These are phyloP conservation scores for Ardeotis arabs DNA, from an alignment of 2,113 vertebrate species.

Conservation along the genomic window DNA sequence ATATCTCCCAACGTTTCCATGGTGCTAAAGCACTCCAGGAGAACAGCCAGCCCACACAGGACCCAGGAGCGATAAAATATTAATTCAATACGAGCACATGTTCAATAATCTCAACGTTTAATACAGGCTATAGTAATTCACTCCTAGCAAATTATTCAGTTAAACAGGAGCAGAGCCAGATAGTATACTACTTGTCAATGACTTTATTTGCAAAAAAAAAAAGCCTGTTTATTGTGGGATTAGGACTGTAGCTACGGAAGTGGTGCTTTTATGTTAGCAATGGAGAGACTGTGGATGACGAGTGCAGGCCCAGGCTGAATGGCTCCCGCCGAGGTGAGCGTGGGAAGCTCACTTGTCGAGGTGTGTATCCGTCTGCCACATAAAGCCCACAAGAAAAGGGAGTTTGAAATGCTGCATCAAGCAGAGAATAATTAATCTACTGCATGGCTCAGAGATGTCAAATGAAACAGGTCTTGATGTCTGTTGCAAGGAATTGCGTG, in stretches of 20 bases:
- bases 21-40: slow-evolving; percentile 73
- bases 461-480: background rate
- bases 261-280: background rate
- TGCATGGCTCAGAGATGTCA: background rate
- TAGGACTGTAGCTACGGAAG: background rate
- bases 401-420: background rate
- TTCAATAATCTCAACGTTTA: slow-evolving; percentile 63
- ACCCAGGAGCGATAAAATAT: slow-evolving; percentile 71
- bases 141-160: slow-evolving; percentile 35
- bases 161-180: slow-evolving; percentile 41
- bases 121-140: slow-evolving; percentile 51
- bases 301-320: background rate
- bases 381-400: background rate
- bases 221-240: background rate
- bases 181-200: background rate
- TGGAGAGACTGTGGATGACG: background rate
- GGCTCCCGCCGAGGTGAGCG: background rate
- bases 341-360: background rate
- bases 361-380: fast-evolving
- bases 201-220: background rate
- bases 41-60: slow-evolving; percentile 79
- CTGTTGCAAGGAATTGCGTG: background rate
- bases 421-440: background rate
- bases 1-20: slow-evolving; percentile 80
- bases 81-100: slow-evolving; percentile 68